phyloP scores from a whole-genome alignment of 2,797 vertebrate genomes.

The Alauda arvensis region DNA sequence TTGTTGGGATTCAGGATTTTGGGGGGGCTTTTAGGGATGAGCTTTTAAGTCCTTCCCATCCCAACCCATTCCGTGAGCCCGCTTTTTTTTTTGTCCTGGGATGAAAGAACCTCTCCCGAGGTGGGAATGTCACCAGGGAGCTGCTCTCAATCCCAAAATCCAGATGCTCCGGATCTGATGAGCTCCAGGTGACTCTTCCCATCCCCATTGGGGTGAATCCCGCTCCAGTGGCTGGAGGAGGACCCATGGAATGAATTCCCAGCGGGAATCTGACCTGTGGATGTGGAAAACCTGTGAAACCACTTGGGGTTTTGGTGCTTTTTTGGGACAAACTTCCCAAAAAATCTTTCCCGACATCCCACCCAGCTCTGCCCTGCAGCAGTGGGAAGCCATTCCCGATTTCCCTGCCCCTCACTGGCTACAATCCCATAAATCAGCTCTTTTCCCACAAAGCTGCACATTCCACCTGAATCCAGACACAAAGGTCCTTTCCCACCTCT shows the following conservation, averaged over 20 bases:
- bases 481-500: neutral
- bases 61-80: neutral
- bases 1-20: neutral
- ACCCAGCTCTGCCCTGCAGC: too few relatives aligned
- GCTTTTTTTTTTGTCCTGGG: neutral
- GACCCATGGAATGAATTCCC: neutral
- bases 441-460: neutral
- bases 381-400: neutral
- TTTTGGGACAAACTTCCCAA: neutral
- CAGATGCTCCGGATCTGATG: accelerated
- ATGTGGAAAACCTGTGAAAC: neutral
- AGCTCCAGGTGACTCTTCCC: neutral
- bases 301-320: neutral
- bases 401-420: neutral
- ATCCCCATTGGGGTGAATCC: neutral
- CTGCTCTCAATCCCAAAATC: neutral
- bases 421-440: neutral
- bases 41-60: neutral
- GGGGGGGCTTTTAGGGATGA: accelerated
- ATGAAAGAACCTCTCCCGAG: neutral
- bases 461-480: neutral
- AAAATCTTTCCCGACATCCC: neutral
- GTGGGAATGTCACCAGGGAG: accelerated
- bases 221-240: neutral
- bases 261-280: accelerated